A percentile compares a stretch with the other conserved stretches of the same genome.
Conservation (phyloP, 2,888 invertebrate genomes). For the Salpingus planirostris region DNA sequence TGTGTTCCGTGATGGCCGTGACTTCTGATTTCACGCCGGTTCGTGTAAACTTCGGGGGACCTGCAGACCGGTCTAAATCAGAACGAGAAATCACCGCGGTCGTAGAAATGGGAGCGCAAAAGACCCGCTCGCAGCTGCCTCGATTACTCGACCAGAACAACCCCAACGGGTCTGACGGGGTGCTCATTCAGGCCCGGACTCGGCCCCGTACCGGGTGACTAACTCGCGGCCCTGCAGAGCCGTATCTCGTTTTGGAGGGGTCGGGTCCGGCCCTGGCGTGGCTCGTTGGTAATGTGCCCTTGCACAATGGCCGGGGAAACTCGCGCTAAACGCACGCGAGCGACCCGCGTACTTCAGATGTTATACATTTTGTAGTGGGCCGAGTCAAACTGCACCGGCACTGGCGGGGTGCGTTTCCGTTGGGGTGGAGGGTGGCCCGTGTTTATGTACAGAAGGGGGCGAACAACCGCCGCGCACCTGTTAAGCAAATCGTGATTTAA, state of each 20-base stretch:
- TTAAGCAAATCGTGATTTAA: conserved; percentile 34
- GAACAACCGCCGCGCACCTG: conserved; percentile 31
- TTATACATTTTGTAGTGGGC: conserved; percentile 34
- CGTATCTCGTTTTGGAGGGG: too few species aligned
- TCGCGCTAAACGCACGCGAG: conserved; percentile 24
- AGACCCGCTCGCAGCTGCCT: conserved; percentile 36
- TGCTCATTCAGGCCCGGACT: conserved; percentile 23
- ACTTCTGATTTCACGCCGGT: conserved; percentile 25
- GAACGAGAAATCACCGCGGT: conserved; percentile 23
- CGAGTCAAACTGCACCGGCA: conserved; percentile 31
- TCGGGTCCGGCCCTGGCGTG: too few species aligned
- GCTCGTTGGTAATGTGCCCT: too few species aligned
- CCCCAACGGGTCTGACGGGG: conserved; percentile 27
- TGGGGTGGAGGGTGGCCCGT: conserved; percentile 24
- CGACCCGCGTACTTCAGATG: conserved; percentile 32
- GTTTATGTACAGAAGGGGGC: conserved; percentile 29
- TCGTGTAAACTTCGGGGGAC: conserved; percentile 24
- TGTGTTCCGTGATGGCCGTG: too few species aligned
- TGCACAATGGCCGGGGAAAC: conserved; percentile 21
- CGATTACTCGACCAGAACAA: conserved; percentile 42
- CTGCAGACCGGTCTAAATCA: conserved; percentile 38
- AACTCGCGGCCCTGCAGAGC: too few species aligned
- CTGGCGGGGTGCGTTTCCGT: conserved; percentile 20
- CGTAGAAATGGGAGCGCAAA: conserved; percentile 19
- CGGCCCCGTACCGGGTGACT: too few species aligned